phyloP scores from a whole-genome alignment of 2,797 vertebrate genomes.

The Pseudochaenichthys georgianus region DNA sequence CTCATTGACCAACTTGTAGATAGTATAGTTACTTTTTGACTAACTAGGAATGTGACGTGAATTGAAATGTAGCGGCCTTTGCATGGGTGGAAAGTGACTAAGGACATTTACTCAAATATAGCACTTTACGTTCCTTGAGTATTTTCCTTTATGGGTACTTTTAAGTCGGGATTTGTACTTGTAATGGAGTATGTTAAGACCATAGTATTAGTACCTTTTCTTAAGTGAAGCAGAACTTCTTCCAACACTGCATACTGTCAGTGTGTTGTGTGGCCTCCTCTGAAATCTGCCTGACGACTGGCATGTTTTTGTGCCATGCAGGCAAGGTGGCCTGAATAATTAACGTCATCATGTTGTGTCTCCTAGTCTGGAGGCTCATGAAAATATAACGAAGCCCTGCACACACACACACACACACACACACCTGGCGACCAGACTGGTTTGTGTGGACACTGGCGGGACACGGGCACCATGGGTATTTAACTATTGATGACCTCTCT shows the following conservation, averaged over 20 bases:
- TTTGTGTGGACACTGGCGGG: constrained; percentile 53
- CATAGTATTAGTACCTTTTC: too few relatives aligned
- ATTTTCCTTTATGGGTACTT: too few relatives aligned
- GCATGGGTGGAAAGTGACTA: background rate
- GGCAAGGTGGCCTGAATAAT: constrained; percentile 78
- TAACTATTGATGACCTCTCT: constrained; percentile 79
- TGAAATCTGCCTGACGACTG: constrained; percentile 79
- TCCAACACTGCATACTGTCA: background rate
- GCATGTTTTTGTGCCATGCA: constrained; percentile 4
- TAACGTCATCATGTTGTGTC: constrained; percentile 77
- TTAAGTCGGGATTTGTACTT: too few relatives aligned
- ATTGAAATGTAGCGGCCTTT: background rate
- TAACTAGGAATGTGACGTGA: background rate
- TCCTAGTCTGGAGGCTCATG: constrained; percentile 73
- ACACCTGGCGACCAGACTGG: constrained; percentile 33
- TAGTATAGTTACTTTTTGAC: constrained; percentile 53
- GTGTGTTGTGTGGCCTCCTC: constrained; percentile 17
- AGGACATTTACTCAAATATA: too few relatives aligned
- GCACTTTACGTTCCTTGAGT: too few relatives aligned
- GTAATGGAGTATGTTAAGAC: too few relatives aligned
- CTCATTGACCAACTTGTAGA: constrained; percentile 53
- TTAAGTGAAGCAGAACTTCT: too few relatives aligned
- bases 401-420: constrained; percentile 18
- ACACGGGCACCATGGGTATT: constrained; percentile 62
- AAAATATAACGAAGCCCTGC: constrained; percentile 79